Evolutionary conservation across 2,113 vertebrate species (phyloP).

Genomic region (Chiloscyllium plagiosum): DNA sequence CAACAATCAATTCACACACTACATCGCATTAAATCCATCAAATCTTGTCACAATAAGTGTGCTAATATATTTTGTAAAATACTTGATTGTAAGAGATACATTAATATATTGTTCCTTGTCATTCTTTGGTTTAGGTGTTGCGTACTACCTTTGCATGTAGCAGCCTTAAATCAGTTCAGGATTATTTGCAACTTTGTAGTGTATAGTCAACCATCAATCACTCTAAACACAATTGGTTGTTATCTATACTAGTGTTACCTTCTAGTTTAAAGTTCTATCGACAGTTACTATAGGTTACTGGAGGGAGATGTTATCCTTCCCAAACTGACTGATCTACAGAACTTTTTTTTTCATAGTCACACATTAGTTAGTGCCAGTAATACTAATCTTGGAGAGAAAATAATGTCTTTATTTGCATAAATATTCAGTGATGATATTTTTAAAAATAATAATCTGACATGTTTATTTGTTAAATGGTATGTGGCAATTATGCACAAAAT

Average conservation of each 20-base stretch:
- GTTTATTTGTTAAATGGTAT: not conserved
- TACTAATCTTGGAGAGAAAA: not conserved
- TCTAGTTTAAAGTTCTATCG: not conserved
- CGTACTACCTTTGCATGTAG: not conserved
- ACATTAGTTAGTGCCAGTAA: not conserved
- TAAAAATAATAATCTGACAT: not conserved
- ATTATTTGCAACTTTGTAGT: not conserved
- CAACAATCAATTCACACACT: conserved; percentile 22
- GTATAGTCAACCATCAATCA: not conserved
- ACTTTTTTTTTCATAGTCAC: not conserved
- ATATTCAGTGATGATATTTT: not conserved
- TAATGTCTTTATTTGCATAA: not conserved
- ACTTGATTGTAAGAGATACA: conserved; percentile 21
- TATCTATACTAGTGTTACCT: not conserved
- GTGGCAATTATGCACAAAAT: not conserved
- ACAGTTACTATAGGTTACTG: not conserved
- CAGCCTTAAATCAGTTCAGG: not conserved
- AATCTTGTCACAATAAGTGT: conserved; percentile 30
- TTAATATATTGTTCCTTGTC: not conserved
- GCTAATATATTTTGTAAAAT: conserved; percentile 9
- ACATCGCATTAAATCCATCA: conserved; percentile 24
- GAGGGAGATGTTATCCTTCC: not conserved
- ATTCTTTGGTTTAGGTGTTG: conserved; percentile 23
- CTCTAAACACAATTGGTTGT: not conserved
- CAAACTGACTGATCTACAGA: not conserved